phyloP scores from a whole-genome alignment of 2,888 invertebrate genomes.

The Pelosia muscerda region DNA sequence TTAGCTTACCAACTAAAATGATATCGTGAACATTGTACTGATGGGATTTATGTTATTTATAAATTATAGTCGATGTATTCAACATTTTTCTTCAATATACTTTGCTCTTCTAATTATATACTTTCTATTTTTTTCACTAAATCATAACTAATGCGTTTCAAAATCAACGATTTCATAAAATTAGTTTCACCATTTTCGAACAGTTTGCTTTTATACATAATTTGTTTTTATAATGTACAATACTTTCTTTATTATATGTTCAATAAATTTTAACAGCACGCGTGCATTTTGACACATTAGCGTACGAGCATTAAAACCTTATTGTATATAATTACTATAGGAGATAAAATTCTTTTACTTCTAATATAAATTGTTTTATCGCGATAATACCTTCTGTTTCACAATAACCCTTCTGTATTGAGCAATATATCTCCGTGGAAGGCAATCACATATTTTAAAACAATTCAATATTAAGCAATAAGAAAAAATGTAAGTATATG shows the following conservation, averaged over 20 bases:
- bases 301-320: slow-evolving; percentile 80
- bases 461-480: background rate
- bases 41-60: slow-evolving; percentile 44
- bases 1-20: slow-evolving; percentile 60
- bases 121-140: slow-evolving; percentile 43
- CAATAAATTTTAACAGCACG: slow-evolving; percentile 69
- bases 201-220: slow-evolving; percentile 56
- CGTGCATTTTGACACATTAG: slow-evolving; percentile 84
- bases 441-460: slow-evolving; percentile 17
- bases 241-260: slow-evolving; percentile 57
- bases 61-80: slow-evolving; percentile 52
- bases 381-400: slow-evolving; percentile 68
- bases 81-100: slow-evolving; percentile 47
- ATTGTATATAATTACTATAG: slow-evolving; percentile 65
- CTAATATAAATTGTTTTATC: slow-evolving; percentile 67
- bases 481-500: background rate
- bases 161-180: slow-evolving; percentile 58
- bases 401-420: slow-evolving; percentile 60
- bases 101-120: slow-evolving; percentile 45
- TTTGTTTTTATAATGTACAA: slow-evolving; percentile 54
- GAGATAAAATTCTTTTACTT: slow-evolving; percentile 78
- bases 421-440: slow-evolving; percentile 63
- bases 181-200: slow-evolving; percentile 50
- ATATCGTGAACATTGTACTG: slow-evolving; percentile 65
- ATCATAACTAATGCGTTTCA: slow-evolving; percentile 50